Percentiles rank a stretch among this genome's conserved stretches.
These are phyloP conservation scores for Anticlea derivata DNA, from an alignment of 2,888 invertebrate genomes.

Conservation along the genomic window DNA sequence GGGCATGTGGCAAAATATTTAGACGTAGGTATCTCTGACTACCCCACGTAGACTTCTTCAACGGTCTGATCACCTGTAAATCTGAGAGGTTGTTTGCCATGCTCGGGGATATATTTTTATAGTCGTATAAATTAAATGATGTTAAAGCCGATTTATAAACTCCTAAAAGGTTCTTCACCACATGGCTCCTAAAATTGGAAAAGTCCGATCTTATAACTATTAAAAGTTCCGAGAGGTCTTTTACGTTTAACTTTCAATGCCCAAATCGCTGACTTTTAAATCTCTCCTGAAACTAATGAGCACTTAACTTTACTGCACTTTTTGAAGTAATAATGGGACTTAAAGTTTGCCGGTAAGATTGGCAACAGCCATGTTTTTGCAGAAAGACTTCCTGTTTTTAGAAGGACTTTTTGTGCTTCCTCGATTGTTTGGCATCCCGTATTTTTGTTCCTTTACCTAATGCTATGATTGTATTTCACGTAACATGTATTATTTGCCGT, in stretches of 20 bases:
- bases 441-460: constrained; percentile 7
- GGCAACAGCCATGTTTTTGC: constrained; percentile 36
- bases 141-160: constrained; percentile 15
- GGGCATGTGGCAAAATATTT: no score
- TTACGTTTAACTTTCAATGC: constrained; percentile 39
- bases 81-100: no score
- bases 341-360: constrained; percentile 59
- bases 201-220: constrained; percentile 26
- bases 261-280: constrained; percentile 41
- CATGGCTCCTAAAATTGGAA: constrained; percentile 28
- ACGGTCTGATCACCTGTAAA: no score
- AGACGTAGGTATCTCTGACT: no score
- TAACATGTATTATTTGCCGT: constrained; percentile 17
- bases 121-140: constrained; percentile 19
- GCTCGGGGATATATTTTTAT: no score
- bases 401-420: not conserved
- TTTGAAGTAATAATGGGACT: constrained; percentile 64
- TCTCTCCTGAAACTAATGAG: constrained; percentile 55
- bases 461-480: constrained; percentile 10
- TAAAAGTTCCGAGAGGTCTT: constrained; percentile 28
- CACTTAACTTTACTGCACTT: constrained; percentile 67
- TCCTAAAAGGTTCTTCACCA: constrained; percentile 11
- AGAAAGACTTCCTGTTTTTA: not conserved
- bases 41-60: no score
- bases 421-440: no score